Base-by-base conservation (phyloP, 2,888 invertebrate species). In the Taphrorychus bicolor region DNA sequence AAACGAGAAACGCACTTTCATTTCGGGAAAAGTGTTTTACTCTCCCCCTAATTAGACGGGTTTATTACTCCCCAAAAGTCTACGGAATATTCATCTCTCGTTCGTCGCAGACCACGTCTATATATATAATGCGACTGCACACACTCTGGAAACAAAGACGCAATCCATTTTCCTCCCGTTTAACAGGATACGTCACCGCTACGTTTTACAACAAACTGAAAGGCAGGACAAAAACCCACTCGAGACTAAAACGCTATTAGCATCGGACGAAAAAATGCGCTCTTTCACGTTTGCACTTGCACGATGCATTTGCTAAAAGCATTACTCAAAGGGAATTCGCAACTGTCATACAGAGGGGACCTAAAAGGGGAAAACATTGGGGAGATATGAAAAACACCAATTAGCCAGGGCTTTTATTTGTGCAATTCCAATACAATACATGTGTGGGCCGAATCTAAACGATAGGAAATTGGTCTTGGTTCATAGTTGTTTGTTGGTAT, bases 191-290 rank as follows among this genome's bases (percentile, higher is more conserved):
- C 54, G 54, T 54, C 54, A 54, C 54, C 54, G 40, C 18, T 54
- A 22, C 32, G 16, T 32, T 54, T 54, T 21, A 52, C 32, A 32
- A 32, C 32, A 52, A 52, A 2, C 32, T 23, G 16, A 57, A 57
- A 42, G 22, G n/a, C 41, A n/a, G 57, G 58, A 62, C 53, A 68
- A 62, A 68, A 68, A 68, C 42, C 58, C 59, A 58, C 64, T 58
- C 53, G 57, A 64, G 59, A 48, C 59, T 59, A 59, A 59, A 59
- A 42, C 49, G 59, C 48, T 59, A 58, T 58, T 59, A 59, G 24
- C 48, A 59, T 23, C 48, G 49, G 48, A 23, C 23, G 45, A 59
- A 59, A 59, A 59, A 59, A 45, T 24, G 18, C 14, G 49, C 59
- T 59, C 45, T 59, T 51, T 59, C 42, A 41, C 49, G 48, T 59